phyloP scores from a whole-genome alignment of 1,140 invertebrate species.

The Drosophila erecta region DNA sequence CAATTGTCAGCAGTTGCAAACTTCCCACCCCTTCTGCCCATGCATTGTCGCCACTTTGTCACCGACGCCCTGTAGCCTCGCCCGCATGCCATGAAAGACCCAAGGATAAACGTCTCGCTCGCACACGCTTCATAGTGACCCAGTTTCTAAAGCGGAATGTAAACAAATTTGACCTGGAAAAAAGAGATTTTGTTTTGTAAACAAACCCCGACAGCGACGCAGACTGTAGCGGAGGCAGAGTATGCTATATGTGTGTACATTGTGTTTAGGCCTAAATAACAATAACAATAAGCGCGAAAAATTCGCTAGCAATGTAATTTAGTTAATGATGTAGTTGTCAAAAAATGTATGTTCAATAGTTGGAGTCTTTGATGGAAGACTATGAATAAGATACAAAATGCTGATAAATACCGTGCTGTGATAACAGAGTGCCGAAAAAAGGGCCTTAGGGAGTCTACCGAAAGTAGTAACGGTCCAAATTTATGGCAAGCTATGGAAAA shows the following conservation, averaged over 20 bases:
- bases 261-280: slow-evolving; percentile 57
- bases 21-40: slow-evolving; percentile 9
- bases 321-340: slow-evolving; percentile 19
- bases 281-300: slow-evolving; percentile 37
- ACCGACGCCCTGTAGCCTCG: neutral
- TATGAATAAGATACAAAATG: neutral
- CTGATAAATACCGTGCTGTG: neutral
- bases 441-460: neutral
- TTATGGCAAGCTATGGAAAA: neutral
- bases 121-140: slow-evolving; percentile 74
- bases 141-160: slow-evolving; percentile 80
- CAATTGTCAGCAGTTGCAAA: slow-evolving; percentile 27
- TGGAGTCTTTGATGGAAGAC: slow-evolving; percentile 27
- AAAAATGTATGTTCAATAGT: slow-evolving; percentile 52
- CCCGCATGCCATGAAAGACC: slow-evolving; percentile 32
- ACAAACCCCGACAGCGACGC: slow-evolving; percentile 57
- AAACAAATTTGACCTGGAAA: slow-evolving; percentile 83
- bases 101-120: slow-evolving; percentile 38
- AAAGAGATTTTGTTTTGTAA: slow-evolving; percentile 77
- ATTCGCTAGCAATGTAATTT: slow-evolving; percentile 68
- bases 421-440: neutral
- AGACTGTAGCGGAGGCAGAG: slow-evolving; percentile 30
- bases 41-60: neutral
- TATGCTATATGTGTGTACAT: slow-evolving; percentile 8
- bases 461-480: no score